Conservation (phyloP, 2,113 vertebrate genomes). For the Pyxicephalus adspersus region DNA sequence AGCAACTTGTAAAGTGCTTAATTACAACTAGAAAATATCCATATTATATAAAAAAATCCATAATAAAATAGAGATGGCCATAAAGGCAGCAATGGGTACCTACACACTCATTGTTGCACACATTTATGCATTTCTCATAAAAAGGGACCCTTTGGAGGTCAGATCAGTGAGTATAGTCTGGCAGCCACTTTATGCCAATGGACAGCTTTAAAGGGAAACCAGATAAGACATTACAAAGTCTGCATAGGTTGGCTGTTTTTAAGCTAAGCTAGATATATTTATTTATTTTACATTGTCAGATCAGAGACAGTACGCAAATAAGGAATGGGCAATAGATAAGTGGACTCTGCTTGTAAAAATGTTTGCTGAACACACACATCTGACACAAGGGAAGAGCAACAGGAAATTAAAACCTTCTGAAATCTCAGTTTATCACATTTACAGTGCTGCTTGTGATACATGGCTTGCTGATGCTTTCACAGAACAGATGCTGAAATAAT, state of each 20-base stretch:
- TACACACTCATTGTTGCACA: too few species aligned
- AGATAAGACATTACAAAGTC: too few species aligned
- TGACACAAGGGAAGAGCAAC: conserved; percentile 42
- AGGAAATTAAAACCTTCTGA: conserved; percentile 45
- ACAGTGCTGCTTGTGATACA: conserved; percentile 11
- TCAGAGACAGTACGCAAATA: conserved; percentile 39
- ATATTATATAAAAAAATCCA: too few species aligned
- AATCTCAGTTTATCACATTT: conserved; percentile 33
- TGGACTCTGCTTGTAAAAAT: conserved; percentile 32
- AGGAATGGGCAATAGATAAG: conserved; percentile 30
- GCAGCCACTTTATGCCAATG: too few species aligned
- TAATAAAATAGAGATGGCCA: too few species aligned
- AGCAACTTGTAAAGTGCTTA: too few species aligned
- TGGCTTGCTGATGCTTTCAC: neutral
- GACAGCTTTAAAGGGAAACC: too few species aligned
- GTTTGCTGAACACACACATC: conserved; percentile 41
- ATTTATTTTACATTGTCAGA: conserved; percentile 28
- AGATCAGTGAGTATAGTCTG: too few species aligned
- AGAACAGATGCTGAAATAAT: conserved; percentile 19
- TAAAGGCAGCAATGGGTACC: too few species aligned
- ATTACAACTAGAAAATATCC: too few species aligned
- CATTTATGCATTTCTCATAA: too few species aligned
- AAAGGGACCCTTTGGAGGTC: too few species aligned
- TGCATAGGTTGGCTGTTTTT: conserved; percentile 47
- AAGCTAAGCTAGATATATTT: conserved; percentile 35